Conservation (phyloP, 2,797 vertebrate genomes). For the Sus cebifrons region DNA sequence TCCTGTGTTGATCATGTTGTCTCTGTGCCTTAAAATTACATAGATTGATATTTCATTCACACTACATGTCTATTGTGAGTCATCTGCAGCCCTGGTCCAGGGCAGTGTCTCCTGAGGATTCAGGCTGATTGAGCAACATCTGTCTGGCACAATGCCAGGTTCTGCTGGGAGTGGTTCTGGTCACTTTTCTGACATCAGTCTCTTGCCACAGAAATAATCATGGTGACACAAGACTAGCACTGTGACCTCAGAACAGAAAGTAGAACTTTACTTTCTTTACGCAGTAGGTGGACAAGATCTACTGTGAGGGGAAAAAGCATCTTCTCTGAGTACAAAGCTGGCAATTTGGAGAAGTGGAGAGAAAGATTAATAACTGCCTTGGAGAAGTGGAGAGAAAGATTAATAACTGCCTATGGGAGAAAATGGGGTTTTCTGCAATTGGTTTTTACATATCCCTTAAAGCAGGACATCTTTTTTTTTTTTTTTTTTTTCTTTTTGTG, state of each 20-base stretch:
- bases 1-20: background rate
- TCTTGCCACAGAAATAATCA: constrained; percentile 72
- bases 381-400: constrained; percentile 44
- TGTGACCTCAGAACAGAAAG: constrained; percentile 49
- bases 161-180: background rate
- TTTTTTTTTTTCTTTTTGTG: too few relatives aligned
- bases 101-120: background rate
- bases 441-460: constrained; percentile 48
- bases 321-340: constrained; percentile 63
- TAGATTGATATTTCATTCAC: background rate
- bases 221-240: constrained; percentile 52
- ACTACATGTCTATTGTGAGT: background rate
- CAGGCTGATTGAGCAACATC: background rate
- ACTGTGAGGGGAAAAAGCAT: background rate
- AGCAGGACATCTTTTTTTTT: background rate
- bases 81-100: background rate
- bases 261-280: constrained; percentile 57
- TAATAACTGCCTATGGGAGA: background rate
- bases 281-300: constrained; percentile 16
- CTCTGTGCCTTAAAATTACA: background rate
- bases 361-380: constrained; percentile 42
- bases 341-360: constrained; percentile 47
- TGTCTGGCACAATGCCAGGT: background rate
- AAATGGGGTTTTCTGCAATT: constrained; percentile 14
- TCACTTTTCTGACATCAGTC: constrained; percentile 21